Conservation (phyloP, 2,797 vertebrate genomes). For the Gymnoscopelus microlampas region DNA sequence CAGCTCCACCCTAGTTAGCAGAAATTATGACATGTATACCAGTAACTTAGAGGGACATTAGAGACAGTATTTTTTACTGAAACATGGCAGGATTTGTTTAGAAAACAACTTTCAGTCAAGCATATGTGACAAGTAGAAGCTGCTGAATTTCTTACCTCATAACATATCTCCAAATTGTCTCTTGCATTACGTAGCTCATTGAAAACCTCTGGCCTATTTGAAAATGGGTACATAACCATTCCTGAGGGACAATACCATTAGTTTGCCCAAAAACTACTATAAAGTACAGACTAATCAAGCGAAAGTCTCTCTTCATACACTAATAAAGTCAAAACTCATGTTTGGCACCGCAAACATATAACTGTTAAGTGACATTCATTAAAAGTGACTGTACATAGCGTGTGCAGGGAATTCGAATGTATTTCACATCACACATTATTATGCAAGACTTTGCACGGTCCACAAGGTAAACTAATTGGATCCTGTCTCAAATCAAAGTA, state of each 20-base stretch:
- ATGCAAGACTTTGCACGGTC: not conserved
- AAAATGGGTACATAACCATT: too few relatives aligned
- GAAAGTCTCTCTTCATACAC: too few relatives aligned
- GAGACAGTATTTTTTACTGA: not conserved
- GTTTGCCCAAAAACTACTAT: too few relatives aligned
- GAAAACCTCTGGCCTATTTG: too few relatives aligned
- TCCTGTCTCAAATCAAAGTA: constrained; percentile 19
- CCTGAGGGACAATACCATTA: too few relatives aligned
- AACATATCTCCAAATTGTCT: too few relatives aligned
- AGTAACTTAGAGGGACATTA: not conserved
- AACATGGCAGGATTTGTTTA: not conserved
- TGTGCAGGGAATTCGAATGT: not conserved
- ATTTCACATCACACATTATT: not conserved
- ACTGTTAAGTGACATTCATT: not conserved
- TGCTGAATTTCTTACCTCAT: too few relatives aligned
- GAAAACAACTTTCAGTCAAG: not conserved
- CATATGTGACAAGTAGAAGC: not conserved
- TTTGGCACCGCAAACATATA: not conserved
- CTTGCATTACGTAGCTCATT: too few relatives aligned
- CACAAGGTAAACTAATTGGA: constrained; percentile 25
- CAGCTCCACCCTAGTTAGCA: not conserved
- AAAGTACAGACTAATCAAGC: too few relatives aligned
- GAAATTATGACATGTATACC: not conserved
- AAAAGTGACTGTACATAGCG: not conserved
- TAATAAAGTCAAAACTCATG: too few relatives aligned